These are phyloP conservation scores for Tipula vernalis DNA, from an alignment of 2,888 invertebrate genomes.

Conservation along the genomic window DNA sequence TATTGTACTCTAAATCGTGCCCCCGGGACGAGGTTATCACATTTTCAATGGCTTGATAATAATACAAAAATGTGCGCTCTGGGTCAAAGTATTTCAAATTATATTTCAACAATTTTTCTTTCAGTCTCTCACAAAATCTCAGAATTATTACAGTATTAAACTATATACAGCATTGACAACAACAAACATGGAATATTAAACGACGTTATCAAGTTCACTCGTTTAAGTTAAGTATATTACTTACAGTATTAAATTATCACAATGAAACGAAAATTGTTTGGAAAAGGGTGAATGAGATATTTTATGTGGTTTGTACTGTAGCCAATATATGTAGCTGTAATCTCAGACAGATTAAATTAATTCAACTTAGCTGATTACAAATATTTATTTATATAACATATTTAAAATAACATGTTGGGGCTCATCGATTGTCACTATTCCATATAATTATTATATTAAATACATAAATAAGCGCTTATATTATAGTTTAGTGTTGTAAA, in stretches of 20 bases:
- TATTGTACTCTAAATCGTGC: not conserved
- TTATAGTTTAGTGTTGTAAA: not conserved
- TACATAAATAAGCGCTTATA: not conserved
- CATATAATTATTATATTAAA: conserved; percentile 17
- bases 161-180: not conserved
- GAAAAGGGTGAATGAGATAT: not conserved
- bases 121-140: not conserved
- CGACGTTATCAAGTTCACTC: not conserved
- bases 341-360: not conserved
- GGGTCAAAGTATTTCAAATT: conserved; percentile 4
- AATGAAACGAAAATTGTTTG: not conserved
- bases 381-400: not conserved
- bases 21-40: not conserved
- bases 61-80: not conserved
- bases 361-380: not conserved
- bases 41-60: not conserved
- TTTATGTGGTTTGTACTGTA: not conserved
- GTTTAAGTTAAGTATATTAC: not conserved
- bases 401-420: conserved; percentile 10
- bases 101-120: not conserved
- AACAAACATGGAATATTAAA: not conserved
- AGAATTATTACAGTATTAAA: not conserved
- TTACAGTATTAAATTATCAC: not conserved
- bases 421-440: conserved; percentile 18
- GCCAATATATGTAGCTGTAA: not conserved